Evolutionary conservation across 1,140 invertebrate genomes (phyloP).

Genomic region (Brachionus rotundiformis): DNA sequence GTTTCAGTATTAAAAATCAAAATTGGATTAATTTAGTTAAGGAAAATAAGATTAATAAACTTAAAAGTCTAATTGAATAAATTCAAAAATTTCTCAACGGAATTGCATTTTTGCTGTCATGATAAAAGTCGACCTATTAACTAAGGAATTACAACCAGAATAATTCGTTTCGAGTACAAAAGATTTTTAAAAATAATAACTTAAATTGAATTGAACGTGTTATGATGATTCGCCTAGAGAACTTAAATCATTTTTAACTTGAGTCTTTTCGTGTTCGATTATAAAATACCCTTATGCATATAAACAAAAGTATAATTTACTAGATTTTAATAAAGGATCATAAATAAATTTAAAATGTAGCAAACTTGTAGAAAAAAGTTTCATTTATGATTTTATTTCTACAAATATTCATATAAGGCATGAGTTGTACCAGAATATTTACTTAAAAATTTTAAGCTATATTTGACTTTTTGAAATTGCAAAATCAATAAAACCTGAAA

Average conservation of each 20-base stretch:
- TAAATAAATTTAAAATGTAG: too few relatives aligned
- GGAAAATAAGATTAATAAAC: not conserved
- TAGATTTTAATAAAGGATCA: too few relatives aligned
- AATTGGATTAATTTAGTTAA: too few relatives aligned
- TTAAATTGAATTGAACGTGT: not conserved
- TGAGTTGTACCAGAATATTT: not conserved
- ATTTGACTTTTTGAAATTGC: not conserved
- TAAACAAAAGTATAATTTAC: not conserved
- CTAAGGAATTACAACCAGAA: not conserved
- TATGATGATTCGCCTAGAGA: not conserved
- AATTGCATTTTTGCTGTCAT: slow-evolving; percentile 8
- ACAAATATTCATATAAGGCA: too few relatives aligned
- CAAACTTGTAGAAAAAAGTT: too few relatives aligned
- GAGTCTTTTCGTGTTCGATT: not conserved
- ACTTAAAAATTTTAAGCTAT: not conserved
- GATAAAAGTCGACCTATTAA: not conserved
- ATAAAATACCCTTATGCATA: not conserved
- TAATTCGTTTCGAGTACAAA: not conserved
- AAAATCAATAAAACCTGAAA: slow-evolving; percentile 20
- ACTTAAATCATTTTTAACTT: not conserved
- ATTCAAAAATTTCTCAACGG: not conserved
- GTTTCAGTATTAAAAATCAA: too few relatives aligned
- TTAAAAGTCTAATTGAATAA: not conserved
- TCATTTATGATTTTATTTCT: too few relatives aligned
- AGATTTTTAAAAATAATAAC: not conserved